These are phyloP conservation scores for Felis catus DNA, from an alignment of 2,113 vertebrate genomes.

Conservation along the genomic window DNA sequence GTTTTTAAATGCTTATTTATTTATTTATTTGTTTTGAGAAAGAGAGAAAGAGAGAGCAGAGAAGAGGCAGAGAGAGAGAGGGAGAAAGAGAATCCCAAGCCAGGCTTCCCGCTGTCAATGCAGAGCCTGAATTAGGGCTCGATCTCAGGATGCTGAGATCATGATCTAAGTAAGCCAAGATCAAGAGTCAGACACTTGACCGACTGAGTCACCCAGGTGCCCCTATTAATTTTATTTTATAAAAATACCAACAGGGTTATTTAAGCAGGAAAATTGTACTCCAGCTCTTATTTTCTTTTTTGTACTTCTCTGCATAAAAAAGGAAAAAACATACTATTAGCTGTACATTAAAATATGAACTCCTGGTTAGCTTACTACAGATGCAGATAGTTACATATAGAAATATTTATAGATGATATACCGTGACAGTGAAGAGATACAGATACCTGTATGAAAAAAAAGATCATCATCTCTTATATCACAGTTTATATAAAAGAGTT, in stretches of 20 bases:
- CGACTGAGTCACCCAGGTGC: too few relatives aligned
- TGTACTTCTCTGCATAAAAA: not conserved
- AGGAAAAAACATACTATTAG: not conserved
- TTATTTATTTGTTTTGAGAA: too few relatives aligned
- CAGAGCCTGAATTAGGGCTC: too few relatives aligned
- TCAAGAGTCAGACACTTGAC: too few relatives aligned
- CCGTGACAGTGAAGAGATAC: not conserved
- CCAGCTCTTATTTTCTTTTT: not conserved
- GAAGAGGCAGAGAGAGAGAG: too few relatives aligned
- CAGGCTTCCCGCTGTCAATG: too few relatives aligned
- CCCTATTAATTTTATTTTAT: not conserved
- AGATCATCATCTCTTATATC: not conserved
- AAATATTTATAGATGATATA: not conserved
- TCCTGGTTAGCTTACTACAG: not conserved
- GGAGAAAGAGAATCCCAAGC: too few relatives aligned
- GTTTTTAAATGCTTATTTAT: too few relatives aligned
- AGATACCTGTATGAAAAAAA: not conserved
- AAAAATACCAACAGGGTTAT: not conserved
- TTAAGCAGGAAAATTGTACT: not conserved
- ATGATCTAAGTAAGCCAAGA: too few relatives aligned
- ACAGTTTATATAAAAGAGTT: not conserved
- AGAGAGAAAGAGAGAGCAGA: too few relatives aligned
- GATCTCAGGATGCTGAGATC: too few relatives aligned
- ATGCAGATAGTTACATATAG: not conserved
- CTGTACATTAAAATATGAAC: not conserved